Evolutionary conservation across 1,140 invertebrate species (phyloP).

Genomic region (Rhopalosiphum padi): DNA sequence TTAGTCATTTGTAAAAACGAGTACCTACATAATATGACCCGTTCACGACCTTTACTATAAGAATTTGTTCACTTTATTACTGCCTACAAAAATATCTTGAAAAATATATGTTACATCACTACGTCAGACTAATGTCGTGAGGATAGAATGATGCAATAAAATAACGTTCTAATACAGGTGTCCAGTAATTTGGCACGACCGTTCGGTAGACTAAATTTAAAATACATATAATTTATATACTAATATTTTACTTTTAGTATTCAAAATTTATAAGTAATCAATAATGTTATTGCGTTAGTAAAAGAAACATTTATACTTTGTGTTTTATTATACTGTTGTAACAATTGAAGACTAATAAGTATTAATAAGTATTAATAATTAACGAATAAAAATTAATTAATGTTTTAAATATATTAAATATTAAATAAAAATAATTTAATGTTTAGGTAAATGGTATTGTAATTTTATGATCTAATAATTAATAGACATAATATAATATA

Average conservation of each 20-base stretch:
- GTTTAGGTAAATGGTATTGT: neutral
- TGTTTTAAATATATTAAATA: neutral
- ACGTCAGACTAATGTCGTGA: constrained; percentile 27
- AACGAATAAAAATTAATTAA: neutral
- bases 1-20: constrained; percentile 21
- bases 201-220: constrained; percentile 14
- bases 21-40: constrained; percentile 8
- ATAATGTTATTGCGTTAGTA: neutral
- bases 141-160: constrained; percentile 16
- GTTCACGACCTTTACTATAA: constrained; percentile 3
- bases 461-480: neutral
- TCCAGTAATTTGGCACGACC: neutral
- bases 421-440: neutral
- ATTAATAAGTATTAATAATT: neutral
- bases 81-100: neutral
- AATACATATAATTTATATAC: neutral
- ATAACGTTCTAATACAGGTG: neutral
- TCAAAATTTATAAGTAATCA: neutral
- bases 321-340: neutral
- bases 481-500: neutral
- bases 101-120: constrained; percentile 22
- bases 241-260: constrained; percentile 23
- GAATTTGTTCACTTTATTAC: neutral
- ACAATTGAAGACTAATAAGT: too few relatives aligned
- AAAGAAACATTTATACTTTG: neutral